phyloP scores from a whole-genome alignment of 1,140 invertebrate species.

The Aphelinus atriplicis region DNA sequence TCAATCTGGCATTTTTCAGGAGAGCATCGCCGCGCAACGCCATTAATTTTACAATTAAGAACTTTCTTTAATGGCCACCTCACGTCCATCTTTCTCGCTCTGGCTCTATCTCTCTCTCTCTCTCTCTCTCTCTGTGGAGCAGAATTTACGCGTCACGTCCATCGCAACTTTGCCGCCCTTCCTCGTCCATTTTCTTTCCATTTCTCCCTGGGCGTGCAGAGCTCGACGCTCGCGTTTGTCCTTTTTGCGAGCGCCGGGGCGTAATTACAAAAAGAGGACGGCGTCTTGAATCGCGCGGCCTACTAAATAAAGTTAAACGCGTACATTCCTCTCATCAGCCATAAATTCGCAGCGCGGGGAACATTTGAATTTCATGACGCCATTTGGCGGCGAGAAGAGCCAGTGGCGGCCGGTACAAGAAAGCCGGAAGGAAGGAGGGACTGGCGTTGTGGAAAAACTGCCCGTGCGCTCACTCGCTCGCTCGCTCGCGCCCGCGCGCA shows the following conservation, averaged over 20 bases:
- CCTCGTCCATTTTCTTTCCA: constrained; percentile 36
- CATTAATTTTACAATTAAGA: constrained; percentile 28
- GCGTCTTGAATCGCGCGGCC: constrained; percentile 2
- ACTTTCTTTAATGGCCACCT: constrained; percentile 46
- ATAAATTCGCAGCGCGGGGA: constrained; percentile 29
- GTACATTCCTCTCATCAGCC: constrained; percentile 20
- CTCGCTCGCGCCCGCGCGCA: no score
- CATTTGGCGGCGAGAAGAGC: constrained; percentile 26
- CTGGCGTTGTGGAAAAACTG: no score
- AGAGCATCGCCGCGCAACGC: neutral
- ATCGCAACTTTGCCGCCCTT: constrained; percentile 41
- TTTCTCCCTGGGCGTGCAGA: constrained; percentile 22
- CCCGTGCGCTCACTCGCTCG: no score
- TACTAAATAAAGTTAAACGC: constrained; percentile 35
- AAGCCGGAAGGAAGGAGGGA: neutral
- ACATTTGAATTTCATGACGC: constrained; percentile 41
- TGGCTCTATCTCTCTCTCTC: no score
- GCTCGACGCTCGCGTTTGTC: neutral
- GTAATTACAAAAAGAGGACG: constrained; percentile 27
- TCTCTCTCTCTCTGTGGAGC: constrained; percentile 39
- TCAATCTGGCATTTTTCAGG: constrained; percentile 21
- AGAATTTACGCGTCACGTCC: constrained; percentile 40
- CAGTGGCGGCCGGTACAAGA: constrained; percentile 14
- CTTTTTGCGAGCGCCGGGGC: neutral
- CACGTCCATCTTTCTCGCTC: no score